Base-by-base conservation (phyloP, 2,113 vertebrate genomes). In the Hirundichthys speculiger region DNA sequence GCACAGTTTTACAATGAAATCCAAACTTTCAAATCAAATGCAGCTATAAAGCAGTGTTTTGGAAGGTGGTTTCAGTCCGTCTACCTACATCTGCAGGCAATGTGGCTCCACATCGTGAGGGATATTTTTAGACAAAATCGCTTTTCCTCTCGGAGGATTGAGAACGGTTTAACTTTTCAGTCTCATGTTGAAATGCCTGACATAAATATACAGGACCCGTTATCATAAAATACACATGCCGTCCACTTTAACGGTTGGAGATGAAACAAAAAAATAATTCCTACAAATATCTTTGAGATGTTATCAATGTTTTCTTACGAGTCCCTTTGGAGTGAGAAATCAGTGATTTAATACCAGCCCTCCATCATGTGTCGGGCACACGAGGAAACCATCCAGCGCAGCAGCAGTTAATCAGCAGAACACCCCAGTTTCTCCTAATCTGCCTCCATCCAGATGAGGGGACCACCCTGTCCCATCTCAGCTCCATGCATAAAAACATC, bases 361-460 rank as follows among this genome's bases (percentile, higher is more conserved):
- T 1, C 52, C 41, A 48, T 60, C 25, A 46, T 51, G 54, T 86
- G 79, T 39, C 38, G 38, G 21, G 42, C 68, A 59, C 83, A 84
- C 69, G 73, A 81, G 86, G 82, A 86, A 84, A 57, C 64, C 65
- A 86, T 84, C 68, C 63, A 30, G 38, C 53, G 13, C 62, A 55
- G 63, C 80, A 69, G 58, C 66, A 7, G 80, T 77, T 86, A 83
- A 79, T 51, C 49, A 73, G 64, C 61, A 68, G 2, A 63, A 13
- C 72, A 48, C 40, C 54, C 5, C 24, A 54, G 60, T 73, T 66
- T 74, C 59, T 55, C 62, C 57, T 57, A 34, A 63, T 55, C 20
- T 46, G 13, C 47, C 25, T 55, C 42, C 18, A 18, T 65, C 73
- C 68, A 59, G 53, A 53, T 13, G 18, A 27, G 16, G 25, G 65